A percentile compares a stretch with the other conserved stretches of the same genome.
Evolutionary conservation across 2,888 invertebrate genomes (phyloP).

Genomic region (Pristionchus japonicus): DNA sequence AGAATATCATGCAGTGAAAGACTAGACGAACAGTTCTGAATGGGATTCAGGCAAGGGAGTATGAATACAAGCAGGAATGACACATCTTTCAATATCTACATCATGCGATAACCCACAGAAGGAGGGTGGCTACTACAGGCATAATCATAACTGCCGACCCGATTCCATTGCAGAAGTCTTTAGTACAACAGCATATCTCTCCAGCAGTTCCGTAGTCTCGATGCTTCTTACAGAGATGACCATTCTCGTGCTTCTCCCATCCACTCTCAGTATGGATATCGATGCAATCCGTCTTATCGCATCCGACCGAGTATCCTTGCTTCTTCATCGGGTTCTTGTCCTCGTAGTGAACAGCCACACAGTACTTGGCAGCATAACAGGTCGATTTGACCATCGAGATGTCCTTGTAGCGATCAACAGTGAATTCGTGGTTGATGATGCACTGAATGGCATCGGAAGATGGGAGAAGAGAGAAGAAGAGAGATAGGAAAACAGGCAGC

Average conservation of each 20-base stretch:
- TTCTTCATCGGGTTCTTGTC: constrained; percentile 63
- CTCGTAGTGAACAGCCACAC: constrained; percentile 56
- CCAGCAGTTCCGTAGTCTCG: constrained; percentile 65
- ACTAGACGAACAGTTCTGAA: neutral
- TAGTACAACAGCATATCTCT: constrained; percentile 65
- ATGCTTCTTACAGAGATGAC: constrained; percentile 56
- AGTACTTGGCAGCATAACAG: constrained; percentile 56
- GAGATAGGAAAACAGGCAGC: neutral
- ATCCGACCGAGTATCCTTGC: constrained; percentile 65
- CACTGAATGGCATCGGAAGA: constrained; percentile 54
- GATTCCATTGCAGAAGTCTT: constrained; percentile 22
- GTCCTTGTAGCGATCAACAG: constrained; percentile 58
- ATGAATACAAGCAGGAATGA: neutral
- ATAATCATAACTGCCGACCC: neutral
- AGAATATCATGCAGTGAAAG: constrained; percentile 9
- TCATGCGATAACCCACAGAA: constrained; percentile 35
- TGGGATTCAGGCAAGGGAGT: constrained; percentile 7
- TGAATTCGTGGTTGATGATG: constrained; percentile 57
- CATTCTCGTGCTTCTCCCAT: constrained; percentile 53
- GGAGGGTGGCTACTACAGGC: neutral
- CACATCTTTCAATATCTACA: neutral
- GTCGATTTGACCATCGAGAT: constrained; percentile 58
- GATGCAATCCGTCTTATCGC: constrained; percentile 65
- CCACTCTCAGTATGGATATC: constrained; percentile 55
- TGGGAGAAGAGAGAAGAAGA: neutral